A percentile compares a stretch with the other conserved stretches of the same genome.
phyloP scores from a whole-genome alignment of 2,113 vertebrate species.

The Notothenia coriiceps region DNA sequence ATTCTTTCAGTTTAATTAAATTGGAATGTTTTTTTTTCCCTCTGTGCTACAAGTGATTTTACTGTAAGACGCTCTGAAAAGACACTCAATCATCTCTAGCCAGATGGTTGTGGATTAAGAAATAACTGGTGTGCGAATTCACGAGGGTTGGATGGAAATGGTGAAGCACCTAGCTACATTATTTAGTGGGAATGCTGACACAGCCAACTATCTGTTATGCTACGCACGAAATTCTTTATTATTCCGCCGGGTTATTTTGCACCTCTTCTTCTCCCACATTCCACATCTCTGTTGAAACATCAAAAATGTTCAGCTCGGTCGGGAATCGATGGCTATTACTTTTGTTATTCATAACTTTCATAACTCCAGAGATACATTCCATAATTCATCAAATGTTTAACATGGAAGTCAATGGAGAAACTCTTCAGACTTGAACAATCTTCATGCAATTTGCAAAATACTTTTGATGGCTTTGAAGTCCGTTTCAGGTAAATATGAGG shows the following conservation, averaged over 20 bases:
- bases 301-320: too few species aligned
- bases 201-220: too few species aligned
- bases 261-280: too few species aligned
- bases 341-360: too few species aligned
- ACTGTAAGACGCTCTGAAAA: slow-evolving; percentile 68
- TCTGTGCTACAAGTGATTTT: slow-evolving; percentile 68
- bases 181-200: neutral
- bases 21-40: slow-evolving; percentile 59
- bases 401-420: too few species aligned
- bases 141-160: slow-evolving; percentile 41
- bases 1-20: slow-evolving; percentile 82
- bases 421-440: too few species aligned
- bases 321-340: too few species aligned
- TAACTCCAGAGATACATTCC: too few species aligned
- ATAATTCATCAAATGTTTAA: too few species aligned
- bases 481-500: neutral
- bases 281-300: too few species aligned
- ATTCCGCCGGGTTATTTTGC: too few species aligned
- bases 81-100: slow-evolving; percentile 73
- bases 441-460: neutral
- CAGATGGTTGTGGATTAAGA: slow-evolving; percentile 77
- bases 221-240: too few species aligned
- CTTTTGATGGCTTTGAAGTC: slow-evolving; percentile 32
- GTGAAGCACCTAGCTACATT: slow-evolving; percentile 40
- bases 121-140: slow-evolving; percentile 56